Evolutionary conservation across 2,113 vertebrate species (phyloP).

Genomic region (Ondatra zibethicus): DNA sequence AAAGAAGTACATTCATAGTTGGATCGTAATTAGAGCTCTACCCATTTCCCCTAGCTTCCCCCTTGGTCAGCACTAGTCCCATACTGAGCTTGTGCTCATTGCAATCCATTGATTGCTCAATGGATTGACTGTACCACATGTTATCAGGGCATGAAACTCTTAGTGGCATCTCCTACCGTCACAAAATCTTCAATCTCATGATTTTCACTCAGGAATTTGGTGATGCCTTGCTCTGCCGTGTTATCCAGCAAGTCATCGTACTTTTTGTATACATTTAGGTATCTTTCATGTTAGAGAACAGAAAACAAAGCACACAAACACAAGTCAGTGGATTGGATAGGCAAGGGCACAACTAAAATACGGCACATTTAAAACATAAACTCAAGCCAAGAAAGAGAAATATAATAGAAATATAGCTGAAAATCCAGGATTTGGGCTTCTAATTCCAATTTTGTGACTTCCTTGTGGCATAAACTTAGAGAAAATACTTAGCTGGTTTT

Average conservation of each 20-base stretch:
- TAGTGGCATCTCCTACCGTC: constrained; percentile 83
- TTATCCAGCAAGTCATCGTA: constrained; percentile 91
- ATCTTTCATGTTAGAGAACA: constrained; percentile 86
- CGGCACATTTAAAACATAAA: background rate
- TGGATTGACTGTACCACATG: background rate
- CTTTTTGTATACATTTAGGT: constrained; percentile 91
- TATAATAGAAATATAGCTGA: background rate
- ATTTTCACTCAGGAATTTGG: constrained; percentile 88
- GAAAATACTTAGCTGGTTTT: background rate
- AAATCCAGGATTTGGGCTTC: background rate
- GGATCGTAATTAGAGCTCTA: background rate
- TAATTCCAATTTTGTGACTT: constrained; percentile 24
- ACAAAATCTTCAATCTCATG: constrained; percentile 89
- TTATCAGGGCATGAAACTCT: background rate
- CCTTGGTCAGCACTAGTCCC: no score
- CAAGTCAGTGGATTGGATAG: constrained; percentile 8
- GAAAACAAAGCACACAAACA: constrained; percentile 21
- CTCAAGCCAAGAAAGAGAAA: constrained; percentile 2
- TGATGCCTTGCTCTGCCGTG: constrained; percentile 85
- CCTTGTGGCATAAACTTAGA: background rate
- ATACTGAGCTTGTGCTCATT: background rate
- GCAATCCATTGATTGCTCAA: background rate
- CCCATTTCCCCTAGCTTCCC: background rate
- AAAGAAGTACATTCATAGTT: constrained; percentile 36
- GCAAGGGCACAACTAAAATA: background rate